Percentiles rank a stretch among this genome's conserved stretches.
Conservation (phyloP, 2,888 invertebrate genomes). For the Gerosis bhagava region DNA sequence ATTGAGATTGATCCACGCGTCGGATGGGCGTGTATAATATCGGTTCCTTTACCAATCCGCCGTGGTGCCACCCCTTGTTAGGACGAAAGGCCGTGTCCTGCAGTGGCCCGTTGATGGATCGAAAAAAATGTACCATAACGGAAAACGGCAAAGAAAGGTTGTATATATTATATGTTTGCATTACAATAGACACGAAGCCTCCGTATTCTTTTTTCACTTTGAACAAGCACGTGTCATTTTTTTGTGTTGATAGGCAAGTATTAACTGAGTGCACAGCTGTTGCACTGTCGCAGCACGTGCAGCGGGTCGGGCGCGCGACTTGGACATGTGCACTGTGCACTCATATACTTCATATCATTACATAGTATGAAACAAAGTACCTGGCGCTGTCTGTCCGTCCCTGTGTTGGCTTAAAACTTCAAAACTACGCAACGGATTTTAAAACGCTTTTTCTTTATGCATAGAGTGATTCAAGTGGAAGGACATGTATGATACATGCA, state of each 20-base stretch:
- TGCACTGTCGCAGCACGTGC: slow-evolving; percentile 49
- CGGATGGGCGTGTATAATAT: too few species aligned
- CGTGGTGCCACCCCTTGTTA: too few species aligned
- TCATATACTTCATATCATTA: neutral
- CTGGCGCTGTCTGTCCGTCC: too few species aligned
- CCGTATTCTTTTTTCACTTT: slow-evolving; percentile 7
- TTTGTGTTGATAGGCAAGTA: slow-evolving; percentile 13
- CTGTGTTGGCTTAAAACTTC: too few species aligned
- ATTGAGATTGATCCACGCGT: too few species aligned
- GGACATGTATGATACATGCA: neutral
- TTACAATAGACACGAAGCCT: slow-evolving; percentile 8
- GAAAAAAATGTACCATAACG: too few species aligned
- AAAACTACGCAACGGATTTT: too few species aligned
- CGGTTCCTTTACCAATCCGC: too few species aligned
- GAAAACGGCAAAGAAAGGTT: neutral
- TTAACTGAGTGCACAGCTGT: slow-evolving; percentile 40
- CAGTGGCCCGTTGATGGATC: too few species aligned
- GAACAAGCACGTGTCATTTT: slow-evolving; percentile 17
- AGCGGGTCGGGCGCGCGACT: slow-evolving; percentile 7
- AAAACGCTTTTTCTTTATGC: too few species aligned
- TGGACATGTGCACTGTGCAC: slow-evolving; percentile 13
- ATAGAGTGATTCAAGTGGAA: too few species aligned
- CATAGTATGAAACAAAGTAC: neutral
- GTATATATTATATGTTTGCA: slow-evolving; percentile 3
- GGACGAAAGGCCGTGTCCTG: too few species aligned